phyloP scores from a whole-genome alignment of 2,797 vertebrate genomes.

The Xiphorhynchus erythropygius region DNA sequence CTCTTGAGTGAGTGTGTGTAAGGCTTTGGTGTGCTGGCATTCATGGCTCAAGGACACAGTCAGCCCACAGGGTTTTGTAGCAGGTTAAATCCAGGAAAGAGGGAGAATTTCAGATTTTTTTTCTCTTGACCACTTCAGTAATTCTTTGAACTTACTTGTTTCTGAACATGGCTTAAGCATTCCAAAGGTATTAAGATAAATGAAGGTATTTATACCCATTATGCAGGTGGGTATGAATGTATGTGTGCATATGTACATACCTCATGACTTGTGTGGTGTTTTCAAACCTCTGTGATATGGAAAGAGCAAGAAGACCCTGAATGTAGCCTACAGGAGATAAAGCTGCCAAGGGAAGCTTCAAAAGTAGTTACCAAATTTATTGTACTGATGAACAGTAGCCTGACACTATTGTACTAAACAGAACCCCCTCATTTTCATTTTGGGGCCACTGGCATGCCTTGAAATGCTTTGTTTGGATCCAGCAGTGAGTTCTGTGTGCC shows the following conservation, averaged over 20 bases:
- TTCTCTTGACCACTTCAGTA: not conserved
- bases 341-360: not conserved
- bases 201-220: not conserved
- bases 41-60: not conserved
- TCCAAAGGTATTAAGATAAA: not conserved
- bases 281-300: not conserved
- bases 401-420: not conserved
- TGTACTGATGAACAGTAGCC: not conserved
- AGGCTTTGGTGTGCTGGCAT: not conserved
- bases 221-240: rapidly evolving
- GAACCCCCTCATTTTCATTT: not conserved
- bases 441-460: not conserved
- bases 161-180: not conserved
- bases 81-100: not conserved
- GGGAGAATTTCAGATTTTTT: not conserved
- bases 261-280: not conserved
- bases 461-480: not conserved
- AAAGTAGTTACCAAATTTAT: not conserved
- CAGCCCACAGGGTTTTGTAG: not conserved
- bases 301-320: not conserved
- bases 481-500: not conserved
- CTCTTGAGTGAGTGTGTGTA: not conserved
- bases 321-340: not conserved
- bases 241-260: rapidly evolving
- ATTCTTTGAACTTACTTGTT: not conserved